Base-by-base conservation (phyloP, 2,888 invertebrate genomes). In the Limnephilus lunatus region DNA sequence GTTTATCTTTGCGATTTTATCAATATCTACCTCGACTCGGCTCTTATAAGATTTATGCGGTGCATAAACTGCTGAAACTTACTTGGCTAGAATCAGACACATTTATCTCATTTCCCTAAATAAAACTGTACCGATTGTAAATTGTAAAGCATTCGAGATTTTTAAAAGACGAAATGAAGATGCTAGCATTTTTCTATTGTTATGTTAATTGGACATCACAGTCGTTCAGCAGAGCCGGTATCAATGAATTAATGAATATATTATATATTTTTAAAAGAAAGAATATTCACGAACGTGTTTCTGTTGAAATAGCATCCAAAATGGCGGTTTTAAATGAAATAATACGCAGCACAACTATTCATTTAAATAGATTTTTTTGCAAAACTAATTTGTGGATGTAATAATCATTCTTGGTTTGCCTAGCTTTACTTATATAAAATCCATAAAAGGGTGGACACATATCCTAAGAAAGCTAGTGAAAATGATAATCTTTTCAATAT, bases 91-190 rank as follows among this genome's bases (percentile, higher is more conserved):
- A n/a, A 25, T 19, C 25, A 68, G 7, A n/a, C n/a, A 25, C 25
- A n/a, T 68, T n/a, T 68, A n/a, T 7, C 25, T n/a, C 25, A 9
- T 68, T n/a, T 68, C 68, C 68, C 68, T 25, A 68, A 68, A 68
- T 68, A 68, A 68, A 68, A 68, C n/a, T 68, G 68, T 68, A 68
- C n/a, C 68, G 68, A 68, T 68, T 68, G 68, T 68, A 68, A 68
- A 68, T 68, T 68, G 68, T 68, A n/a, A 68, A 68, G n/a, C 68
- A 68, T 68, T 68, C 68, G 68, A 68, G 68, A 68, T 68, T 68
- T 68, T 68, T 9, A n/a, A n/a, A 68, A 25, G 2, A 7, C 68
- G 25, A 68, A 25, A 68, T 68, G 53, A 68, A 68, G 68, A 68
- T 19, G 53, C 68, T 68, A 25, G 68, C 68, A 68, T 68, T 25